Evolutionary conservation across 2,113 vertebrate species (phyloP).

Genomic region (Barbus barbus): DNA sequence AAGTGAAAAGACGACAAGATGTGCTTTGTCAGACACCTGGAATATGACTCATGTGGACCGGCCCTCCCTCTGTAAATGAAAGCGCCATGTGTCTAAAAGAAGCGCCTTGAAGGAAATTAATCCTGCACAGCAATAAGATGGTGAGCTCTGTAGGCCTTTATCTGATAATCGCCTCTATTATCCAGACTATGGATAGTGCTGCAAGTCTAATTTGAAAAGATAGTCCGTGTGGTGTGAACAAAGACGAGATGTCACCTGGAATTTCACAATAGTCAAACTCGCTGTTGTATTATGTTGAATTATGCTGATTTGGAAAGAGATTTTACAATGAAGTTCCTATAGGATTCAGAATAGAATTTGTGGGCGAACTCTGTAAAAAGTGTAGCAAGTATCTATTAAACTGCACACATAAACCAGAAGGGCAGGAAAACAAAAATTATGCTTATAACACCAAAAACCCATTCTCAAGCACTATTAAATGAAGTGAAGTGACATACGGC

Average conservation of each 20-base stretch:
- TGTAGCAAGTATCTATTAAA: neutral
- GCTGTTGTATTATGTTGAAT: neutral
- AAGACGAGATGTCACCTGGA: constrained; percentile 13
- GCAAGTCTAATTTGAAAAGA: constrained; percentile 2
- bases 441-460: neutral
- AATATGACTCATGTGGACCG: constrained; percentile 36
- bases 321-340: neutral
- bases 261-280: neutral
- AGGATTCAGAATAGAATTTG: neutral
- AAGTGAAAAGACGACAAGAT: constrained; percentile 5
- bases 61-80: neutral
- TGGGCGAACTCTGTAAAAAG: neutral
- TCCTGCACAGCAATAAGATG: constrained; percentile 37
- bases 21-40: constrained; percentile 37
- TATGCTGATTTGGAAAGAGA: neutral
- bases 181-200: neutral
- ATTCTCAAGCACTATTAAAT: neutral
- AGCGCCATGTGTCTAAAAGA: constrained; percentile 15
- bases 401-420: neutral
- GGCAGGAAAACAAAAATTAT: neutral
- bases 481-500: too few relatives aligned
- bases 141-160: constrained; percentile 28
- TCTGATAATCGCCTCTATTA: constrained; percentile 13
- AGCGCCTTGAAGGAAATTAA: constrained; percentile 39
- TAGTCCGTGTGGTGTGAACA: neutral